Base-by-base conservation (phyloP, 2,888 invertebrate genomes). In the Agrotis ipsilon region DNA sequence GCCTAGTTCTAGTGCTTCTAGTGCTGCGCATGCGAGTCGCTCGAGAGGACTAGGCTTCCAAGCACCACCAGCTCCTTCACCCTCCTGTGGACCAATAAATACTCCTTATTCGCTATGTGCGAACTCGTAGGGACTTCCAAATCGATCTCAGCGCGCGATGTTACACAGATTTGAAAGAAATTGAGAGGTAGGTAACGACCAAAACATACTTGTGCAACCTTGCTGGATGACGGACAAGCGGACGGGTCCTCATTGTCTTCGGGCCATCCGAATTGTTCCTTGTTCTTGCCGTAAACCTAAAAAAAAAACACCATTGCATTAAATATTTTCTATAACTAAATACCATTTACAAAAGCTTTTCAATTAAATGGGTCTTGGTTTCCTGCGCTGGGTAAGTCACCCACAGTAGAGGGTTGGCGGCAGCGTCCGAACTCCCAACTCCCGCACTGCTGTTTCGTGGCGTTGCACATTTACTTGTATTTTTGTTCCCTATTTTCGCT, bases 241-340 rank as follows among this genome's bases (percentile, higher is more conserved):
- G 95, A 94, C 3, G 96, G 94, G 69, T 99, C 99, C 87, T 99
- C 99, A 13, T 97, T 97, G 88, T 99, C 99, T 91, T 99, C 99
- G 0, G 99, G 99, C 99, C 99, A 99, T 54, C 99, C 99, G 89
- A 99, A 99, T 1, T 98, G 97, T 90, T 99, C 99, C 93, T 99
- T 99, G 1, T 98, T 98, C 94, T 99, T 99, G 1, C 99, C 99
- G 91, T 99, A 99, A 1, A 96, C 87, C 97, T 97, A 84, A 43
- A 90, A 86, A 2, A 39, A 66, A 67, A 2, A 68, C 16, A 67
- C 13, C 3, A 59, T 16, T 46, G 4, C 43, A 71, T 45, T 55
- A 32, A n/a, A 13, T n/a, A 32, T n/a, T n/a, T n/a, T n/a, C 32
- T n/a, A 13, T n/a, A 32, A 32, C 27, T 32, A 11, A 13, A 13